A percentile compares a stretch with the other conserved stretches of the same genome.
These are phyloP conservation scores for Notarius quadriscutis DNA, from an alignment of 2,113 vertebrate species.

Conservation along the genomic window DNA sequence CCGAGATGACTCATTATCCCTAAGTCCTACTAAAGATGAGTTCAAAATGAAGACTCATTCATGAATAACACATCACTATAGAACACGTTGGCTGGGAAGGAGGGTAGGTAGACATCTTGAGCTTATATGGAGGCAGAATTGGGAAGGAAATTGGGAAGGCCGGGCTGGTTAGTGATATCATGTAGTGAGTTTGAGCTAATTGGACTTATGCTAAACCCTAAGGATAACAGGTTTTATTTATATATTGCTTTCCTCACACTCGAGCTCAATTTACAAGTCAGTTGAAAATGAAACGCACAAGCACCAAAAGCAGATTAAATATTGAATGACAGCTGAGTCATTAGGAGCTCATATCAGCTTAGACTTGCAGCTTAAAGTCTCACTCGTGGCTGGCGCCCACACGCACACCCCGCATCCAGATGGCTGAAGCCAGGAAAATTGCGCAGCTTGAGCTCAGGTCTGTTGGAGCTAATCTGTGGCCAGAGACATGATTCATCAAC, in stretches of 20 bases:
- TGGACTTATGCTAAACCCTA: not conserved
- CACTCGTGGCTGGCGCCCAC: not conserved
- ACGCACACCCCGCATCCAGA: not conserved
- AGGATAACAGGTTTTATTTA: not conserved
- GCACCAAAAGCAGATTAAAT: not conserved
- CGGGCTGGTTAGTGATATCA: not conserved
- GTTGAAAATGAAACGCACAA: not conserved
- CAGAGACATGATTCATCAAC: not conserved
- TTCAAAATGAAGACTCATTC: too few relatives aligned
- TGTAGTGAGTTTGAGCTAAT: not conserved
- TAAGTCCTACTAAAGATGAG: too few relatives aligned
- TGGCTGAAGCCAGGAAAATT: not conserved
- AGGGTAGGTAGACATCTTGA: not conserved
- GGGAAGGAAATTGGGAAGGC: not conserved
- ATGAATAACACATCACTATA: too few relatives aligned
- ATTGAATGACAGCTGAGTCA: not conserved
- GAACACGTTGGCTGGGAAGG: not conserved
- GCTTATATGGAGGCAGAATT: not conserved
- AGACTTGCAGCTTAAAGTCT: not conserved
- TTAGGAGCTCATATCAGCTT: not conserved
- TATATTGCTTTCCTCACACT: not conserved
- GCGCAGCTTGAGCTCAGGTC: not conserved
- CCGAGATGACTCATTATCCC: too few relatives aligned
- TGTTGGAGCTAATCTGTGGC: not conserved
- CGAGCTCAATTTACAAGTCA: not conserved